Percentiles rank a stretch among this genome's conserved stretches.
Conservation (phyloP, 2,113 vertebrate species). For the Amblyornis subalaris region DNA sequence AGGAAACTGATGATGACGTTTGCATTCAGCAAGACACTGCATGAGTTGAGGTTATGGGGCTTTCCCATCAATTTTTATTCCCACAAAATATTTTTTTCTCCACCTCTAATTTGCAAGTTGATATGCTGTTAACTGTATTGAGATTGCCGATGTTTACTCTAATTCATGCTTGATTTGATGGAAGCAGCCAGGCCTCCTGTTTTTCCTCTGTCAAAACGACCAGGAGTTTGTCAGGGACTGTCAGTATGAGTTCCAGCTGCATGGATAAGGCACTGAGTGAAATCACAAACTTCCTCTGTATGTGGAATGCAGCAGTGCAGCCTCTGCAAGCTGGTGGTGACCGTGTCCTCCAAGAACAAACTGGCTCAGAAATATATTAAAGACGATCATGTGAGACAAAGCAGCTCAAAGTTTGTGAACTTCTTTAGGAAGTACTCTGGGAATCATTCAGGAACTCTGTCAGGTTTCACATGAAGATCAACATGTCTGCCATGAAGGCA, state of each 20-base stretch:
- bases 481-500: rapidly evolving
- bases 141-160: not conserved
- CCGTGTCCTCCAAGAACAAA: constrained; percentile 68
- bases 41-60: not conserved
- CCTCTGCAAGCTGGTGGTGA: not conserved
- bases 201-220: not conserved
- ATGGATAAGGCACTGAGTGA: not conserved
- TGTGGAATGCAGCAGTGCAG: not conserved
- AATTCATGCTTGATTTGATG: not conserved
- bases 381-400: constrained; percentile 68
- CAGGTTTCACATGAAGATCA: not conserved
- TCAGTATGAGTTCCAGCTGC: not conserved
- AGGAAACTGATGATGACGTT: not conserved
- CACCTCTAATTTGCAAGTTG: not conserved
- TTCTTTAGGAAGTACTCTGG: constrained; percentile 69
- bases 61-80: not conserved
- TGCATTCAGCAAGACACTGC: not conserved
- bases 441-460: constrained; percentile 70
- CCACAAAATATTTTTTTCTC: not conserved
- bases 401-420: constrained; percentile 68
- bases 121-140: not conserved
- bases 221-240: not conserved
- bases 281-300: not conserved
- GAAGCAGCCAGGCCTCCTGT: not conserved
- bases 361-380: constrained; percentile 80